Conservation (phyloP, 2,888 invertebrate species). For the Watsonalla binaria region DNA sequence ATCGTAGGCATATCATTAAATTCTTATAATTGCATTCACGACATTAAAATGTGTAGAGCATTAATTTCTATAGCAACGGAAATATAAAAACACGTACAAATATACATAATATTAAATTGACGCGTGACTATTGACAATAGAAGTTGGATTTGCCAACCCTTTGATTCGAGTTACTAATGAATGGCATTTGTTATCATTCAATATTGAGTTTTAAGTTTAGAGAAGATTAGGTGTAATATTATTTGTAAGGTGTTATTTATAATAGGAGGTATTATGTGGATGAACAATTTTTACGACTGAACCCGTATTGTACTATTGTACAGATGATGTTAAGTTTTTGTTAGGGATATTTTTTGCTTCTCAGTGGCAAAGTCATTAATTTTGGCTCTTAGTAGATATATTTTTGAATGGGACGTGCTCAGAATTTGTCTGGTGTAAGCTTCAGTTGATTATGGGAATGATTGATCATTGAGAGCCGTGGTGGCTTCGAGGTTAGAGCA, state of each 20-base stretch:
- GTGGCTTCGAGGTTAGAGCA: too few relatives aligned
- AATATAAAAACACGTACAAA: conserved; percentile 65
- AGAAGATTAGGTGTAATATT: conserved; percentile 25
- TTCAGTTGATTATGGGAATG: too few relatives aligned
- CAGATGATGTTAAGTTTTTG: conserved; percentile 38
- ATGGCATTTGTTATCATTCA: conserved; percentile 26
- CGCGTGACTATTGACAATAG: conserved; percentile 76
- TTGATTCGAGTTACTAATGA: conserved; percentile 69
- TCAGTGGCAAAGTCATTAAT: background rate
- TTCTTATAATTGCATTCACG: conserved; percentile 16
- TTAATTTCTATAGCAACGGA: conserved; percentile 65
- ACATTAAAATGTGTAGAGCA: conserved; percentile 31
- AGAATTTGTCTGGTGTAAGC: background rate
- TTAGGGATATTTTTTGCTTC: background rate
- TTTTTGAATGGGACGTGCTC: background rate
- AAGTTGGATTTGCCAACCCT: conserved; percentile 76
- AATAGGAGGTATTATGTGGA: conserved; percentile 66
- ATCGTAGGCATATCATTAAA: conserved; percentile 1
- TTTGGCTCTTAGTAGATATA: background rate
- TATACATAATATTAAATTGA: conserved; percentile 63
- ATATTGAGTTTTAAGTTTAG: conserved; percentile 24
- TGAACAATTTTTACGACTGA: conserved; percentile 73
- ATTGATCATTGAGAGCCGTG: too few relatives aligned
- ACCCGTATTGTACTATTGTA: conserved; percentile 43
- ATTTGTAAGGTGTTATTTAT: conserved; percentile 25